These are phyloP conservation scores for Candidula unifasciata DNA, from an alignment of 2,888 invertebrate species.

Conservation along the genomic window DNA sequence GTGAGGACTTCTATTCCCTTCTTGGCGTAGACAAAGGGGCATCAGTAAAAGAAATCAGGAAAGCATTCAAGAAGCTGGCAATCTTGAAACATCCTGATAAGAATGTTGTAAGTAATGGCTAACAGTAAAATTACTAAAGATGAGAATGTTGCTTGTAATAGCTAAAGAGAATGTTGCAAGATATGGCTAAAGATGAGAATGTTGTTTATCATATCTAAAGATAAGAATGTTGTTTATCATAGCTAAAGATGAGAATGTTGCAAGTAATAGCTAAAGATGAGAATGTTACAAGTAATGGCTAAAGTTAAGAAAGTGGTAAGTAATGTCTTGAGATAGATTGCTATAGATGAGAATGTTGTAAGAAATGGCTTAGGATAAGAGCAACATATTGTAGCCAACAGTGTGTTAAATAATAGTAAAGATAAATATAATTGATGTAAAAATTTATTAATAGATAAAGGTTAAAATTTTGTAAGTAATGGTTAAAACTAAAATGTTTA, in stretches of 20 bases:
- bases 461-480: neutral
- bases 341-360: too few species aligned
- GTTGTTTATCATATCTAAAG: too few species aligned
- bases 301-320: too few species aligned
- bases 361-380: constrained; percentile 81
- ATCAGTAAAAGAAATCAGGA: constrained; percentile 84
- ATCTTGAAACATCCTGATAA: constrained; percentile 88
- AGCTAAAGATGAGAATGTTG: constrained; percentile 82
- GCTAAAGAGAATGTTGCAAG: neutral
- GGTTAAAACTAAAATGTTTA: neutral
- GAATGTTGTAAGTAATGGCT: constrained; percentile 77
- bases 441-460: too few species aligned
- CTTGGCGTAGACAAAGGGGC: constrained; percentile 84
- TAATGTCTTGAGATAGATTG: too few species aligned
- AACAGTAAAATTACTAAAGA: neutral
- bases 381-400: too few species aligned
- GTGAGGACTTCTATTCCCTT: constrained; percentile 83
- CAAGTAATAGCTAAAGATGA: constrained; percentile 58
- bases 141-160: neutral
- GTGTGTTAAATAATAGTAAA: neutral
- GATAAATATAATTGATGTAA: neutral
- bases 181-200: too few species aligned
- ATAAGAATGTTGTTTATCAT: too few species aligned
- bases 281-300: neutral
- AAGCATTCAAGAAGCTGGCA: constrained; percentile 88